phyloP scores from a whole-genome alignment of 2,113 vertebrate genomes.

The Oryzias melastigma region DNA sequence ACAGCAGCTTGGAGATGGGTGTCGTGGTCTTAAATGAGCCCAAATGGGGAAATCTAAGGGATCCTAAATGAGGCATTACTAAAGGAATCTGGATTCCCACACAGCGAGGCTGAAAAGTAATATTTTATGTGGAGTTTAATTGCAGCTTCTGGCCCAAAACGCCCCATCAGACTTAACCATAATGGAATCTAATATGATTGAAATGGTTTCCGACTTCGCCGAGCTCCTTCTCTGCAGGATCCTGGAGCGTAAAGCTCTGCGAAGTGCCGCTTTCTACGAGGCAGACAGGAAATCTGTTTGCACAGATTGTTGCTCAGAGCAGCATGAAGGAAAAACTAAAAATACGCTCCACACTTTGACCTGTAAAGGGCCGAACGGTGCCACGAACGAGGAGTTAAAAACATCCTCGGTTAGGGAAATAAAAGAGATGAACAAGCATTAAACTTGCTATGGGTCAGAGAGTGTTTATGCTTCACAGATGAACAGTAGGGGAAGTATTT shows the following conservation, averaged over 20 bases:
- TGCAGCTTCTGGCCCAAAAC: conserved; percentile 70
- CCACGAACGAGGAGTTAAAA: too few relatives aligned
- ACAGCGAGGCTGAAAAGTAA: conserved; percentile 59
- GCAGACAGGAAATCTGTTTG: conserved; percentile 24
- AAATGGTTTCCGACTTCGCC: conserved; percentile 65
- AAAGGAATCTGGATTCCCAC: conserved; percentile 65
- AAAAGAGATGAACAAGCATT: too few relatives aligned
- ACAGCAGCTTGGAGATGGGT: conserved; percentile 43
- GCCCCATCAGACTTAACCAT: conserved; percentile 63
- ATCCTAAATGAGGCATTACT: conserved; percentile 67
- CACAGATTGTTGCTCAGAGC: background rate
- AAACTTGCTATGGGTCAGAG: too few relatives aligned
- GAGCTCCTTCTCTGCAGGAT: conserved; percentile 35
- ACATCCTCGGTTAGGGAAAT: too few relatives aligned
- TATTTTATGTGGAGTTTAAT: conserved; percentile 77
- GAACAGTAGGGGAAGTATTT: too few relatives aligned
- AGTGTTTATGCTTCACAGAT: too few relatives aligned
- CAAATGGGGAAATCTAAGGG: conserved; percentile 52
- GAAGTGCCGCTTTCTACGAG: conserved; percentile 30
- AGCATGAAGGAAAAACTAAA: background rate
- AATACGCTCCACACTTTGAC: background rate
- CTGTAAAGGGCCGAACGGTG: too few relatives aligned
- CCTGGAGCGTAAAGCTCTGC: conserved; percentile 42
- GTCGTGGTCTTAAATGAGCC: conserved; percentile 55
- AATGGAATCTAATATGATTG: conserved; percentile 65